Evolutionary conservation across 2,113 vertebrate species (phyloP).

Genomic region (Hypanus sabinus): DNA sequence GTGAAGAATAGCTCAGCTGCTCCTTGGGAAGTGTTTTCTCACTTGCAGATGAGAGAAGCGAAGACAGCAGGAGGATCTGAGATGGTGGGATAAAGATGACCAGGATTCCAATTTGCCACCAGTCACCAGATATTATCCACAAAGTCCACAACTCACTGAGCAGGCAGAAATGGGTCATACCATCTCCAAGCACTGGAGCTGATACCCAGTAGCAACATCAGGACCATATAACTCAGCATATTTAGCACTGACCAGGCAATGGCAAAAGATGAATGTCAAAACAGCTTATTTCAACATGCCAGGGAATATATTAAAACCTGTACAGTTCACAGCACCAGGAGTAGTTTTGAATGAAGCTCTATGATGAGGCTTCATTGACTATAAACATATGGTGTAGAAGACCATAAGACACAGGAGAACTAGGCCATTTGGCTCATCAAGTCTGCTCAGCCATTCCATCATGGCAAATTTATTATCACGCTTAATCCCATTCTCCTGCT

Average conservation of each 20-base stretch:
- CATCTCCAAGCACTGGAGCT: background rate
- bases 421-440: no score
- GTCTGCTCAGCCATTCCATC: no score
- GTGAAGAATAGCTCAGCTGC: background rate
- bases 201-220: background rate
- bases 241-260: background rate
- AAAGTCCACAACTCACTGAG: background rate
- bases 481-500: no score
- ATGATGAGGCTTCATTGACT: background rate
- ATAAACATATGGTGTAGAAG: background rate
- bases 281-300: background rate
- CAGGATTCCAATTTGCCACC: background rate
- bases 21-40: background rate
- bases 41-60: no score
- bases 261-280: background rate
- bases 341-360: background rate
- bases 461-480: no score
- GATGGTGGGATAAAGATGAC: background rate
- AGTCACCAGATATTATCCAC: background rate
- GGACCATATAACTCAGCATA: background rate
- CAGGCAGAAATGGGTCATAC: background rate
- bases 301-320: background rate
- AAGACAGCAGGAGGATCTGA: background rate
- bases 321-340: background rate
- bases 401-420: no score